Conservation (phyloP, 2,888 invertebrate species). For the Agonopterix alstromeriana region DNA sequence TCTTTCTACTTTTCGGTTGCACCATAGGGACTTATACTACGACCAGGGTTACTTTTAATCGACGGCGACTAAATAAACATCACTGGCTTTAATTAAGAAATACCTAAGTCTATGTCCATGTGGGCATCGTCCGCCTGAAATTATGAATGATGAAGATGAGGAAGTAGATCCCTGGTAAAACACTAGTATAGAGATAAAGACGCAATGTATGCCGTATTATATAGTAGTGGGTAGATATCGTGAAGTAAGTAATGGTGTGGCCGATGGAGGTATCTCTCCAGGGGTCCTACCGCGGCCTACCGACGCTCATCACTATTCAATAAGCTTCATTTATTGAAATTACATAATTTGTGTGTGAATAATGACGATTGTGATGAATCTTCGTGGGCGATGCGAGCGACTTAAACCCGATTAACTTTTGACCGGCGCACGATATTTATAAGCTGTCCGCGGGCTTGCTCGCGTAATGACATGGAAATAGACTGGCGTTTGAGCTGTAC, state of each 20-base stretch:
- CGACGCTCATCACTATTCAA: slow-evolving; percentile 76
- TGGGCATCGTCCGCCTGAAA: too few relatives aligned
- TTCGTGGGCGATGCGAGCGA: slow-evolving; percentile 73
- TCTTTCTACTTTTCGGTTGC: too few relatives aligned
- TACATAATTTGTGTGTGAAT: slow-evolving; percentile 78
- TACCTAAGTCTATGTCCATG: too few relatives aligned
- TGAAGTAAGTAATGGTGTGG: slow-evolving; percentile 22
- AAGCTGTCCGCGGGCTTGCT: slow-evolving; percentile 46
- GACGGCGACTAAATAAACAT: too few relatives aligned
- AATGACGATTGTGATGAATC: slow-evolving; percentile 76
- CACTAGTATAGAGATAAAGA: slow-evolving; percentile 5
- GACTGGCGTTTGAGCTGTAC: slow-evolving; percentile 24
- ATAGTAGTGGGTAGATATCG: slow-evolving; percentile 14
- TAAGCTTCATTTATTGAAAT: slow-evolving; percentile 76
- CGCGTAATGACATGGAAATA: slow-evolving; percentile 65
- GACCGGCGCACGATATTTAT: slow-evolving; percentile 70
- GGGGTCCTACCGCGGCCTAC: slow-evolving; percentile 64
- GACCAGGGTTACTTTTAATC: too few relatives aligned
- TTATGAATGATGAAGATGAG: too few relatives aligned
- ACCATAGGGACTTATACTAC: too few relatives aligned
- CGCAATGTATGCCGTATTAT: slow-evolving; percentile 22
- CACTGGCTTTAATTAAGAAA: too few relatives aligned
- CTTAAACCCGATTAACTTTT: slow-evolving; percentile 76
- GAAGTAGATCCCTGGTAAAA: too few relatives aligned
- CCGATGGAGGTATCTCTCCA: slow-evolving; percentile 35